A percentile compares a stretch with the other conserved stretches of the same genome.
These are phyloP conservation scores for Carabus problematicus DNA, from an alignment of 2,888 invertebrate genomes.

Conservation along the genomic window DNA sequence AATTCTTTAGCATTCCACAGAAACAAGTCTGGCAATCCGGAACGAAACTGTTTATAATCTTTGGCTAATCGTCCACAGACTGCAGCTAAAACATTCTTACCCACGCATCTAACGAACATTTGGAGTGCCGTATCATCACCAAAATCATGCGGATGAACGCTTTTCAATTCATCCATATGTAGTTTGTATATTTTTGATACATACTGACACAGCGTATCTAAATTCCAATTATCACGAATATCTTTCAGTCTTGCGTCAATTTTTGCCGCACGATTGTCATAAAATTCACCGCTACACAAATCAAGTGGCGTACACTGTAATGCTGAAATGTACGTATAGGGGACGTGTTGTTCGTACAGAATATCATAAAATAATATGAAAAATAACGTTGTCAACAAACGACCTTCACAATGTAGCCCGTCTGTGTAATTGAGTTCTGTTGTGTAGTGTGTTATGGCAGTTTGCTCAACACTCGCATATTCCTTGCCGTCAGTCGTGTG, in stretches of 20 bases:
- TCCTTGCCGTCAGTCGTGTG: conserved; percentile 53
- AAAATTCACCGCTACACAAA: conserved; percentile 71
- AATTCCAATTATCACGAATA: conserved; percentile 55
- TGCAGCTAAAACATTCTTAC: conserved; percentile 61
- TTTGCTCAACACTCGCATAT: conserved; percentile 64
- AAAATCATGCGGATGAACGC: conserved; percentile 18
- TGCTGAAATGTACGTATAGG: conserved; percentile 67
- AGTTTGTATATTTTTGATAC: conserved; percentile 63
- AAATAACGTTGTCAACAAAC: conserved; percentile 51
- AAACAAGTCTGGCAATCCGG: conserved; percentile 85
- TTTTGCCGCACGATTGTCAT: conserved; percentile 64
- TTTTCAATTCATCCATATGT: conserved; percentile 50
- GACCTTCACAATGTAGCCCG: conserved; percentile 58
- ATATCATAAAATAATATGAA: conserved; percentile 78
- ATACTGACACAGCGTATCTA: conserved; percentile 58
- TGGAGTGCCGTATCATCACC: conserved; percentile 54
- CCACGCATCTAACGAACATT: conserved; percentile 64
- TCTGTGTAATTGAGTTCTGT: conserved; percentile 58
- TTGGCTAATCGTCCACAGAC: conserved; percentile 68
- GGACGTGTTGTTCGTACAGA: conserved; percentile 66
- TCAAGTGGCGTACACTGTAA: conserved; percentile 79
- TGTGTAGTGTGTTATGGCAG: conserved; percentile 64
- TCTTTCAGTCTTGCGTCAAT: conserved; percentile 65
- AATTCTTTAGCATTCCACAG: conserved; percentile 71
- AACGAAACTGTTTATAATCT: conserved; percentile 67